Percentiles rank a stretch among this genome's conserved stretches.
Conservation (phyloP, 2,797 vertebrate species). For the Eurystomus glaucurus region DNA sequence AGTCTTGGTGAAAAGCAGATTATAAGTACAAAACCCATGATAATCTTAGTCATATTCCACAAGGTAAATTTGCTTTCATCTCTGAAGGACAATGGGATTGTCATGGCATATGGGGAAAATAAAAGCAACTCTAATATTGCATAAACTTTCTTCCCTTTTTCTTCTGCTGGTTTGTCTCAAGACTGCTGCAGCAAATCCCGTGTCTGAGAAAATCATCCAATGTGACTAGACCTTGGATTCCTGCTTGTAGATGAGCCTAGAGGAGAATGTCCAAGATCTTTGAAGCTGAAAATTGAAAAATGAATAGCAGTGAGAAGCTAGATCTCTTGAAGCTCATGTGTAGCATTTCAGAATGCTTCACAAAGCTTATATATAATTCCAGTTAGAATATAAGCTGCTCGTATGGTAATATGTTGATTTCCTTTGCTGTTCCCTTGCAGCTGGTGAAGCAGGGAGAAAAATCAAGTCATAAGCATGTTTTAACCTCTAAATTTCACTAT, state of each 20-base stretch:
- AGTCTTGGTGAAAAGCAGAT: constrained; percentile 29
- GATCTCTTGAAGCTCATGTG: not conserved
- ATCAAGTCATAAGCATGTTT: constrained; percentile 37
- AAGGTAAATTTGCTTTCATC: constrained; percentile 52
- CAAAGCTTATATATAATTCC: constrained; percentile 42
- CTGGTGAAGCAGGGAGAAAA: constrained; percentile 64
- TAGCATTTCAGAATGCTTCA: constrained; percentile 43
- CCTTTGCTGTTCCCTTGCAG: not conserved
- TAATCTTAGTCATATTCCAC: constrained; percentile 7
- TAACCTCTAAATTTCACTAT: constrained; percentile 59
- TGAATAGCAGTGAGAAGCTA: constrained; percentile 58
- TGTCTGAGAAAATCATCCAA: constrained; percentile 49
- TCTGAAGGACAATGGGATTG: constrained; percentile 61
- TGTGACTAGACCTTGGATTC: constrained; percentile 68
- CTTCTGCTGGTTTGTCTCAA: constrained; percentile 26
- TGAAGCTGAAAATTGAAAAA: constrained; percentile 79
- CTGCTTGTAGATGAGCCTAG: constrained; percentile 70
- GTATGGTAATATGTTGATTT: not conserved
- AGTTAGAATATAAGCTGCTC: constrained; percentile 53
- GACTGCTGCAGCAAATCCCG: constrained; percentile 55
- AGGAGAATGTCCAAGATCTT: constrained; percentile 69
- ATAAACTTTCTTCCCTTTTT: not conserved
- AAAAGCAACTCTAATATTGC: constrained; percentile 26
- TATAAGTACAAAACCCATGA: not conserved
- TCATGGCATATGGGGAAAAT: constrained; percentile 19